Evolutionary conservation across 2,113 vertebrate genomes (phyloP), one percentile per base, ranked within the genome.

Genomic region (Oncorhynchus keta): DNA sequence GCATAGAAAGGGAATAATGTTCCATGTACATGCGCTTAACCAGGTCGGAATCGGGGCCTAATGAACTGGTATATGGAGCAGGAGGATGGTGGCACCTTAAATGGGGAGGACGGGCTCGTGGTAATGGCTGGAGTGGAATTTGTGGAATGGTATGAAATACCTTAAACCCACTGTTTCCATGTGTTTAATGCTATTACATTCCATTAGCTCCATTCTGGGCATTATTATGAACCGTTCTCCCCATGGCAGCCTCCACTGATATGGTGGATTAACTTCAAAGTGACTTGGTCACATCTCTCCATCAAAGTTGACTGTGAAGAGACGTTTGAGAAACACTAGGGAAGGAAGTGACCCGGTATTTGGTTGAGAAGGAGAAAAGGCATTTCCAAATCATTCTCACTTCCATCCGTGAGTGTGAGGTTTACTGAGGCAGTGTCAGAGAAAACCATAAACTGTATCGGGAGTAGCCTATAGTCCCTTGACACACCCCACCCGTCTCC

Each of bases 401-500:
- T 77, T 74, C 78, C 70, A 20, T 3, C 49, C 61, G 78, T 83
- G 77, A 28, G 14, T 76, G 70, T 70, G 64, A 73, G 72, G 68
- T 22, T 83, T 81, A 83, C 67, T 87, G 82, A 87, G 85, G 80
- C 74, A 51, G 72, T 81, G 84, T 90, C 80, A 78, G 83, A 45
- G 39, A 89, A 87, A 83, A 90, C 83, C 81, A 81, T 49, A 71
- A 75, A 67, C 73, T 39, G 68, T 80, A 81, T 89, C 82, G 68
- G 75, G 80, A 85, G 65, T 85, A 45, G 39, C 39, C 9, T 11
- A 76, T 82, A 74, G 80, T 90, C 89, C 85, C 83, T 67, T 71
- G 89, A 88, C 90, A 89, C 89, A 81, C 79, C 87, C 87, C 89
- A 81, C 79, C 87, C 87, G 90, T 92, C 78, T 90, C 78, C 90